Evolutionary conservation across 2,797 vertebrate species (phyloP).

Genomic region (Acanthurus tractus): DNA sequence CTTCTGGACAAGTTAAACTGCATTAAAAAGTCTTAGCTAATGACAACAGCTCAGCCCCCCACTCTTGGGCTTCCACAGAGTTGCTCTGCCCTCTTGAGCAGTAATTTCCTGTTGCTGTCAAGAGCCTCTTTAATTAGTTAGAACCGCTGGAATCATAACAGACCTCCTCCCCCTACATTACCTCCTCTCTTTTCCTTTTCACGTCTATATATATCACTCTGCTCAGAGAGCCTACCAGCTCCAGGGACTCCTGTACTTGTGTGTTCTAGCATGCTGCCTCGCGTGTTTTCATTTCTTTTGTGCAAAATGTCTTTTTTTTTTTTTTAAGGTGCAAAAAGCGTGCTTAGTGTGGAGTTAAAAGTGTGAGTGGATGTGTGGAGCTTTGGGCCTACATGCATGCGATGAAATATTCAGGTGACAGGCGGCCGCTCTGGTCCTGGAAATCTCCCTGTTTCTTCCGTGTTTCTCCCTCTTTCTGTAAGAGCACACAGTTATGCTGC

Average conservation of each 20-base stretch:
- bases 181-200: constrained; percentile 32
- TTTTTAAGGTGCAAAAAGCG: constrained; percentile 14
- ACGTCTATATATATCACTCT: constrained; percentile 75
- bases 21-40: constrained; percentile 24
- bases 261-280: constrained; percentile 54
- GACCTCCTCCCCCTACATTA: constrained; percentile 39
- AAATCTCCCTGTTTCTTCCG: constrained; percentile 32
- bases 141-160: constrained; percentile 71
- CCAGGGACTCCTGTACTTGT: constrained; percentile 61
- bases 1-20: constrained; percentile 22
- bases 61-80: constrained; percentile 22
- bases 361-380: constrained; percentile 47
- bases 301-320: constrained; percentile 28
- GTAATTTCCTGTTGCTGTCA: constrained; percentile 65
- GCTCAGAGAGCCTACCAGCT: constrained; percentile 49
- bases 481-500: constrained; percentile 7
- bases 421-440: constrained; percentile 47
- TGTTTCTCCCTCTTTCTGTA: constrained; percentile 4
- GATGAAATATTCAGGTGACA: constrained; percentile 83
- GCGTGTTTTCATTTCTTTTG: constrained; percentile 14
- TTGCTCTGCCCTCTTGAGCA: constrained; percentile 55
- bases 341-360: constrained; percentile 10
- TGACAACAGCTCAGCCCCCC: constrained; percentile 13
- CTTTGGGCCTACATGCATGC: constrained; percentile 59
- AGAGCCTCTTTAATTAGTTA: constrained; percentile 79